phyloP scores from a whole-genome alignment of 2,113 vertebrate species.

The Rhinichthys klamathensis region DNA sequence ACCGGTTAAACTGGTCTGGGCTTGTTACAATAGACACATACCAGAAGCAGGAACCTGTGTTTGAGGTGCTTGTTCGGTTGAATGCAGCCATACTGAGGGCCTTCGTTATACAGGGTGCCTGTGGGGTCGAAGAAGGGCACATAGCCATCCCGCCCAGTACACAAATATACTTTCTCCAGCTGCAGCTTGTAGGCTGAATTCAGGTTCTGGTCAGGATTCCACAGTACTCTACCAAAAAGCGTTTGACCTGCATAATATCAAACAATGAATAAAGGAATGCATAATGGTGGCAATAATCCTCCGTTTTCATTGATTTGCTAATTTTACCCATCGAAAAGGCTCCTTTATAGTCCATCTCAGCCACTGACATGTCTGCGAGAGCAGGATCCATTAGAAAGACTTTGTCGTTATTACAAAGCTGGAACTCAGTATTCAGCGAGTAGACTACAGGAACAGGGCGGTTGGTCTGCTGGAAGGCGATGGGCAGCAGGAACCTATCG shows the following conservation, averaged over 20 bases:
- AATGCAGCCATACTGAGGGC: constrained; percentile 96
- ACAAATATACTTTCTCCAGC: constrained; percentile 97
- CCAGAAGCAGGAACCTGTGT: constrained; percentile 94
- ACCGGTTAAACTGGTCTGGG: constrained; percentile 15
- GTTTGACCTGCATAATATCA: constrained; percentile 83
- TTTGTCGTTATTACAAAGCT: constrained; percentile 97
- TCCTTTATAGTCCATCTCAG: constrained; percentile 99
- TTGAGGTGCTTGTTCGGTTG: constrained; percentile 95
- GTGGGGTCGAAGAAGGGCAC: constrained; percentile 98
- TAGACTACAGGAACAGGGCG: constrained; percentile 94
- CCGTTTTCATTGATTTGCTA: background rate
- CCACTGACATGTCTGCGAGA: constrained; percentile 84
- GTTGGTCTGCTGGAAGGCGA: constrained; percentile 98
- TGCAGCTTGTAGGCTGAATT: constrained; percentile 92
- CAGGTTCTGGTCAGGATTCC: constrained; percentile 96
- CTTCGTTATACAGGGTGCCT: constrained; percentile 94
- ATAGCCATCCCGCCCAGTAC: constrained; percentile 91
- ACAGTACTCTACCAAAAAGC: constrained; percentile 91
- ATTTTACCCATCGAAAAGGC: constrained; percentile 93
- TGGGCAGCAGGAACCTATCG: constrained; percentile 90
- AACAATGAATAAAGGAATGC: background rate
- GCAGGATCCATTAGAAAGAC: constrained; percentile 95
- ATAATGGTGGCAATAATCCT: background rate
- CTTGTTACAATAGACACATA: constrained; percentile 62
- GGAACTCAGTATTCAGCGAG: constrained; percentile 96